Evolutionary conservation across 2,888 invertebrate species (phyloP).

Genomic region (Cerceris ruficornis): DNA sequence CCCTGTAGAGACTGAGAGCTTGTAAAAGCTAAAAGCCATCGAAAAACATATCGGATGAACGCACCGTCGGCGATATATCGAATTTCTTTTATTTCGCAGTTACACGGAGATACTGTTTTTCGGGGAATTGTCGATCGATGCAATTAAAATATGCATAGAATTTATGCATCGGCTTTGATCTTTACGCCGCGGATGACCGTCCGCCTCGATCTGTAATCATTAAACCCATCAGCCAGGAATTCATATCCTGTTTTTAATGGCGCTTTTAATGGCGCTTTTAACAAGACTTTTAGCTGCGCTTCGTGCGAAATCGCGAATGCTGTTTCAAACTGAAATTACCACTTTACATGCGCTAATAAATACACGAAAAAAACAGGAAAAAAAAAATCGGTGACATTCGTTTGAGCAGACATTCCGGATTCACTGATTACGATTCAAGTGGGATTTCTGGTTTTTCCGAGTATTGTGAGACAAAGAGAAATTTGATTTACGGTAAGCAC

Average conservation of each 20-base stretch:
- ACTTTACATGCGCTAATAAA: conserved; percentile 8
- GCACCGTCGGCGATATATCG: conserved; percentile 17
- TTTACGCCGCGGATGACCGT: not conserved
- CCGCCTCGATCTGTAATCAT: conserved; percentile 21
- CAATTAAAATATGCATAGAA: conserved; percentile 26
- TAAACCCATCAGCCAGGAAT: conserved; percentile 21
- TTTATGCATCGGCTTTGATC: conserved; percentile 18
- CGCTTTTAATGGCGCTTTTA: conserved; percentile 33
- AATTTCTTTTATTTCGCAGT: conserved; percentile 22
- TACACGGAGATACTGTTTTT: conserved; percentile 7
- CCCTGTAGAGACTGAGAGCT: conserved; percentile 6
- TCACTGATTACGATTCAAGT: too few species aligned
- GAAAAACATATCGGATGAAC: conserved; percentile 2
- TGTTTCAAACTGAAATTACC: conserved; percentile 22
- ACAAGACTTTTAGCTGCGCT: not conserved
- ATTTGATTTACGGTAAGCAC: too few species aligned
- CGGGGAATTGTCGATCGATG: not conserved
- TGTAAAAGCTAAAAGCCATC: conserved; percentile 39
- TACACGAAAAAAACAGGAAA: not conserved
- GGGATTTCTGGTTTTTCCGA: too few species aligned
- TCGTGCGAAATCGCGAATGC: not conserved
- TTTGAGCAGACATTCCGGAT: not conserved
- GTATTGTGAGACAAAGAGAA: too few species aligned
- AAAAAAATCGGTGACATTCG: not conserved
- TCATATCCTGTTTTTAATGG: conserved; percentile 34